These are phyloP conservation scores for Patella depressa DNA, from an alignment of 2,888 invertebrate species.

Conservation along the genomic window DNA sequence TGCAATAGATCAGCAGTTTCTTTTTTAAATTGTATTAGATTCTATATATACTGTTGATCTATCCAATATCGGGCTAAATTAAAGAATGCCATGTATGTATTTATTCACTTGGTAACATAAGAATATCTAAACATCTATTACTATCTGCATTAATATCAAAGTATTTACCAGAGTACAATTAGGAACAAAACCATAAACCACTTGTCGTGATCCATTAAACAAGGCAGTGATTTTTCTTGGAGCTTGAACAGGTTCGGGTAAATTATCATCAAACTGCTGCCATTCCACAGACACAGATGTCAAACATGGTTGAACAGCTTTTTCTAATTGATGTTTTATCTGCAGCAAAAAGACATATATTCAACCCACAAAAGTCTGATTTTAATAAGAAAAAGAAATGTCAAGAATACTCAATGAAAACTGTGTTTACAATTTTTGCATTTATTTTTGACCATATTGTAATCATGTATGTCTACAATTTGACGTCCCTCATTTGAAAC, in stretches of 20 bases:
- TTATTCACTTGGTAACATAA: no score
- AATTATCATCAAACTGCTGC: conserved; percentile 62
- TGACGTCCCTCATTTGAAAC: no score
- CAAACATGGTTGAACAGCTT: conserved; percentile 65
- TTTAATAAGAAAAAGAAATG: not conserved
- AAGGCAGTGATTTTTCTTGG: conserved; percentile 66
- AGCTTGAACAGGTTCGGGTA: conserved; percentile 59
- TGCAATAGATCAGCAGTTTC: no score
- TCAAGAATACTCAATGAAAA: not conserved
- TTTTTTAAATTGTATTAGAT: no score
- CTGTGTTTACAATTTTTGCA: no score
- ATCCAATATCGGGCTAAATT: no score
- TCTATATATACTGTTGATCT: no score
- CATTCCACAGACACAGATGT: conserved; percentile 67
- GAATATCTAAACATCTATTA: no score
- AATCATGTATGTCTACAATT: no score
- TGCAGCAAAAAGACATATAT: conserved; percentile 27
- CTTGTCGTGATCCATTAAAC: conserved; percentile 68
- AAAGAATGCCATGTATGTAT: no score
- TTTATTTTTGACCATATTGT: no score
- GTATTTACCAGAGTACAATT: conserved; percentile 65
- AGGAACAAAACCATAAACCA: conserved; percentile 68
- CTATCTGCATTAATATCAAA: no score
- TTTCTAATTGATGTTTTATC: conserved; percentile 58
- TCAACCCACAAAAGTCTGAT: not conserved